Base-by-base conservation (phyloP, 2,888 invertebrate species). In the Synergus laeviventris region DNA sequence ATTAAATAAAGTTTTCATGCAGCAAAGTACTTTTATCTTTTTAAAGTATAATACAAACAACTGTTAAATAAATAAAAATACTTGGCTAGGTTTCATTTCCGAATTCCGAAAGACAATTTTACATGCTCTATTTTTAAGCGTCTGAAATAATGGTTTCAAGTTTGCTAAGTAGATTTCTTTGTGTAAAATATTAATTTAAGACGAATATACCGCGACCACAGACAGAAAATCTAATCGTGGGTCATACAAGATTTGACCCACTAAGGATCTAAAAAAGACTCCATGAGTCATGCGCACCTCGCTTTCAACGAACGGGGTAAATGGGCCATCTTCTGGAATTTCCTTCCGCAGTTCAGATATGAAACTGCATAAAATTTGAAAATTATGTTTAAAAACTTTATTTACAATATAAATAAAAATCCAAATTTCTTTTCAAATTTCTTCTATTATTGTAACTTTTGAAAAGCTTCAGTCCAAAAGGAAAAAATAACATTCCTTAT, bases 221-320 rank as follows among this genome's bases (percentile, higher is more conserved):
- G 70, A 36, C 49, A 36, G 49, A 70, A 70, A 70, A 70, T 70
- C 31, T 70, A 49, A 70, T 54, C 31, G 49, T 70, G 70, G 70
- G 70, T 49, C 70, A 70, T 36, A 70, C n/a, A 54, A 70, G 70
- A 70, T 70, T 70, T 70, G 70, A 70, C 70, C 70, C 70, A 70
- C 49, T 70, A 31, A 70, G 49, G 31, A 54, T 70, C 70, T 70
- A 70, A 70, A 70, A 70, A 45, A 70, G 70, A 54, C 70, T 36
- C 12, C 36, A 54, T 70, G 70, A 70, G 45, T 70, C 70, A 70
- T 70, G 31, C 42, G 66, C 62, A 62, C 21, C 39, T 62, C 18
- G 62, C 49, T 70, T n/a, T 4, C 49, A 49, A 49, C 24, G 31
- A 70, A 49, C 49, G 45, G n/a, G 70, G 70, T 70, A 70, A 70